These are phyloP conservation scores for Pseudopleuronectes americanus DNA, from an alignment of 2,797 vertebrate species.

Conservation along the genomic window DNA sequence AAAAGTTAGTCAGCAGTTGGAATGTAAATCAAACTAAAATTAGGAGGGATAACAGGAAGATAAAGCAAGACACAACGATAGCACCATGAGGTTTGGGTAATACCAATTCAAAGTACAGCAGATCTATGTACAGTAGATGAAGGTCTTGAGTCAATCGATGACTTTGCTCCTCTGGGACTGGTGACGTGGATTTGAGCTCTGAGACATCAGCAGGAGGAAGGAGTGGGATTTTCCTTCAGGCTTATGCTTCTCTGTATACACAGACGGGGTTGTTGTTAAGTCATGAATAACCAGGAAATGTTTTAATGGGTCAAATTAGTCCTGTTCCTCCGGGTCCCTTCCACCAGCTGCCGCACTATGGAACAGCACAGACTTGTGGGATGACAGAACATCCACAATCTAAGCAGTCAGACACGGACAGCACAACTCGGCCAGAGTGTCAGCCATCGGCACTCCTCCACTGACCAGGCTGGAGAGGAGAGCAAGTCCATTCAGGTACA, in stretches of 20 bases:
- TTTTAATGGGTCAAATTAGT: constrained; percentile 56
- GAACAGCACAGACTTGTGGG: constrained; percentile 56
- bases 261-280: constrained; percentile 39
- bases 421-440: constrained; percentile 57
- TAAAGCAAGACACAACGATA: constrained; percentile 62
- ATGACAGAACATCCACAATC: constrained; percentile 67
- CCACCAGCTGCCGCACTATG: constrained; percentile 50
- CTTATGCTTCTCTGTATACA: constrained; percentile 43
- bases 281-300: constrained; percentile 44
- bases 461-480: constrained; percentile 42
- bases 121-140: constrained; percentile 70
- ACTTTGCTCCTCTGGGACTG: constrained; percentile 71
- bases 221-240: constrained; percentile 35
- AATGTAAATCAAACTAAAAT: constrained; percentile 55
- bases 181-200: constrained; percentile 83
- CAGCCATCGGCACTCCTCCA: constrained; percentile 41
- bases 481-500: constrained; percentile 57
- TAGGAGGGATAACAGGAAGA: constrained; percentile 36
- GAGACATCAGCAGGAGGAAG: constrained; percentile 73
- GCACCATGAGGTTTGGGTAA: constrained; percentile 76
- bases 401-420: constrained; percentile 65
- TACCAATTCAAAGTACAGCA: constrained; percentile 66
- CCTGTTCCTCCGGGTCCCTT: constrained; percentile 56
- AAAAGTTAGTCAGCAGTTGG: constrained; percentile 51
- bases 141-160: constrained; percentile 52